Evolutionary conservation across 2,888 invertebrate species (phyloP).

Genomic region (Drosophila multiciliata): DNA sequence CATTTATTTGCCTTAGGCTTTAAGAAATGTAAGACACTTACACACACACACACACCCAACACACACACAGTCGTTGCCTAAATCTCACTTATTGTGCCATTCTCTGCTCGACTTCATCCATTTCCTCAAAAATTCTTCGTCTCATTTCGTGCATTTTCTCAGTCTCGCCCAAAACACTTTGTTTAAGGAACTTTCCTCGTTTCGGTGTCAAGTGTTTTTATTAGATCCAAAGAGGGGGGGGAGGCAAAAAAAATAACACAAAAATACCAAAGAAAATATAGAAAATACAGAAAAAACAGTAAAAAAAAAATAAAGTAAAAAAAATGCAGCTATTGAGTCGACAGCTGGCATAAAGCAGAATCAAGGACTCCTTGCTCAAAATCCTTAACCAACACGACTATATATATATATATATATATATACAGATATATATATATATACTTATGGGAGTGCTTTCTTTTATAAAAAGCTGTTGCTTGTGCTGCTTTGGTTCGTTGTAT

Average conservation of each 20-base stretch:
- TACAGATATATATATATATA: constrained; percentile 11
- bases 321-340: constrained; percentile 44
- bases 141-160: constrained; percentile 20
- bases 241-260: constrained; percentile 5
- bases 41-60: constrained; percentile 1
- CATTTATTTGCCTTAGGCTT: constrained; percentile 4
- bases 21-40: constrained; percentile 6
- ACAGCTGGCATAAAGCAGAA: constrained; percentile 41
- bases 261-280: constrained; percentile 19
- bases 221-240: constrained; percentile 40
- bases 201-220: constrained; percentile 75
- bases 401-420: background rate
- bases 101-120: background rate
- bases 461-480: constrained; percentile 47
- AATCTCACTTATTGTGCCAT: constrained; percentile 16
- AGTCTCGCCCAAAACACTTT: constrained; percentile 45
- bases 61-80: constrained; percentile 10
- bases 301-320: constrained; percentile 23
- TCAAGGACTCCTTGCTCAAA: constrained; percentile 6
- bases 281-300: constrained; percentile 29
- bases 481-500: constrained; percentile 25
- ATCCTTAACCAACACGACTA: constrained; percentile 17
- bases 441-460: constrained; percentile 15
- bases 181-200: constrained; percentile 64
- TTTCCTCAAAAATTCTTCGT: constrained; percentile 19